Evolutionary conservation across 2,888 invertebrate species (phyloP).

Genomic region (Leptinotarsa rubiginosa): DNA sequence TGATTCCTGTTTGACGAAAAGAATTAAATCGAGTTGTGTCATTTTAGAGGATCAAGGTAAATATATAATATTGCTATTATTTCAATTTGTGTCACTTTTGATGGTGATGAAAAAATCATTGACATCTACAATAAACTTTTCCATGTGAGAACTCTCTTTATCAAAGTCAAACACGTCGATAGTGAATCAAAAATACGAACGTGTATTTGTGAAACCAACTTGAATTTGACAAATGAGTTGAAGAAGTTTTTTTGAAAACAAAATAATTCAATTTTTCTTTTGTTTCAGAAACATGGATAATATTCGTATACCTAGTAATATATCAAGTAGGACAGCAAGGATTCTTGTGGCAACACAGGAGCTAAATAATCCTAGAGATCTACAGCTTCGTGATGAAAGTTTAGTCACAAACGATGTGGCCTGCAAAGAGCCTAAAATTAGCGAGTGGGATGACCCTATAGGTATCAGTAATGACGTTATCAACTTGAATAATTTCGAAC

Average conservation of each 20-base stretch:
- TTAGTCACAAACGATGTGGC: neutral
- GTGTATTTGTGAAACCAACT: neutral
- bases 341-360: too few relatives aligned
- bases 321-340: too few relatives aligned
- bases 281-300: slow-evolving; percentile 18
- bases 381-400: too few relatives aligned
- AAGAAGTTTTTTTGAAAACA: slow-evolving; percentile 6
- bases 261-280: neutral
- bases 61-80: too few relatives aligned
- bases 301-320: too few relatives aligned
- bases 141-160: neutral
- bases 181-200: slow-evolving; percentile 9
- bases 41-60: too few relatives aligned
- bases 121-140: neutral
- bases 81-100: neutral
- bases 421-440: neutral
- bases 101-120: neutral
- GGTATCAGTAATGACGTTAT: neutral
- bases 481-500: neutral
- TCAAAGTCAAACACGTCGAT: neutral
- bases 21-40: too few relatives aligned
- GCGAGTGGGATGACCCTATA: neutral
- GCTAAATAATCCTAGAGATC: too few relatives aligned
- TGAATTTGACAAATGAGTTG: neutral
- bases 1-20: too few relatives aligned